Evolutionary conservation across 2,888 invertebrate species (phyloP).

Genomic region (Drosophila nigritarsus): DNA sequence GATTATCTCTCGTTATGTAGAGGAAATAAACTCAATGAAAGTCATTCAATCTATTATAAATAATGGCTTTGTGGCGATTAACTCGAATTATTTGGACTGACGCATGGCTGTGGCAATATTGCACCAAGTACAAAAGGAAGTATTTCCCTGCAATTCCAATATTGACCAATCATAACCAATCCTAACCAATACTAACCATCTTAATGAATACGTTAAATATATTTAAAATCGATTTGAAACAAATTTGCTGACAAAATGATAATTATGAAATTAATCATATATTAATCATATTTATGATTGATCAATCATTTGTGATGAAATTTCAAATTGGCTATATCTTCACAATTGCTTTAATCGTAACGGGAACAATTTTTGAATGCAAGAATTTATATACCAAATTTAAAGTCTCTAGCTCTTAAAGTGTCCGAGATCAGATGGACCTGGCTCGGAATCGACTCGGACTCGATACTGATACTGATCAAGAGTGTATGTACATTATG

Average conservation of each 20-base stretch:
- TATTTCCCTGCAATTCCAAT: slow-evolving; percentile 17
- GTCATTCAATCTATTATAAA: slow-evolving; percentile 21
- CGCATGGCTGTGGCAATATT: background rate
- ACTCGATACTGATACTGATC: background rate
- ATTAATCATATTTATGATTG: background rate
- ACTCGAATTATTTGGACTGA: background rate
- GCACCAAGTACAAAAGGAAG: background rate
- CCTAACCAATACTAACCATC: too few relatives aligned
- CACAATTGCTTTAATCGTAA: too few relatives aligned
- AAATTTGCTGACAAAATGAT: background rate
- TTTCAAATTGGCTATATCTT: background rate
- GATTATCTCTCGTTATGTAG: background rate
- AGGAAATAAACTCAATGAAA: slow-evolving; percentile 14
- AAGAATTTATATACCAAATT: background rate
- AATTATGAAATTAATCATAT: background rate
- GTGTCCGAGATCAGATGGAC: background rate
- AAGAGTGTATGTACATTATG: background rate
- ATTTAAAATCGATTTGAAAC: background rate
- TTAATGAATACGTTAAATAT: background rate
- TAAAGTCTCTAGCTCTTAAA: background rate
- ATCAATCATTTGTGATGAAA: background rate
- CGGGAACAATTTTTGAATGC: background rate
- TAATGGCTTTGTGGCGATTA: background rate
- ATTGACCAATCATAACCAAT: background rate
- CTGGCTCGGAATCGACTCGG: background rate